Conservation (phyloP, 2,888 invertebrate species). For the Stegophylla sp. region DNA sequence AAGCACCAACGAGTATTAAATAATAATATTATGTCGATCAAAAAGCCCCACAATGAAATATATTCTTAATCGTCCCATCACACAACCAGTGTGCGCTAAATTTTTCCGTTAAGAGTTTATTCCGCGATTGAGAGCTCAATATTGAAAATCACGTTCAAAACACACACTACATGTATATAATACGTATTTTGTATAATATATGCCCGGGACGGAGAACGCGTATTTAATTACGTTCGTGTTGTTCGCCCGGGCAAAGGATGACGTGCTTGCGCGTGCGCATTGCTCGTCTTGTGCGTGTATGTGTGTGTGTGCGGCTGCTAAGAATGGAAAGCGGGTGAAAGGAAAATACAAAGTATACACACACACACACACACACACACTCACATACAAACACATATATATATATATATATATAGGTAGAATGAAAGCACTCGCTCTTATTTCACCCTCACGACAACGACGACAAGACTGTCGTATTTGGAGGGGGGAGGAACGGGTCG, state of each 20-base stretch:
- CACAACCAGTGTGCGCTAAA: too few species aligned
- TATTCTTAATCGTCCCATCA: too few species aligned
- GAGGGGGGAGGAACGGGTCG: too few species aligned
- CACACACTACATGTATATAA: too few species aligned
- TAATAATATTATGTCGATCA: too few species aligned
- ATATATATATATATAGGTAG: neutral
- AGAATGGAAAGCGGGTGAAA: conserved; percentile 26
- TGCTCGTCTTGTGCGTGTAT: neutral
- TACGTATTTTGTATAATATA: too few species aligned
- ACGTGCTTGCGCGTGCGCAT: neutral
- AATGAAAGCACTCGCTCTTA: conserved; percentile 17
- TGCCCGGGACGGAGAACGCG: too few species aligned
- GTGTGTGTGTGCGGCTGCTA: neutral
- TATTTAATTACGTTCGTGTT: neutral
- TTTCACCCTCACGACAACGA: neutral
- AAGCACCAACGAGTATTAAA: too few species aligned
- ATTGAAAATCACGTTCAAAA: too few species aligned
- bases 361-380: neutral
- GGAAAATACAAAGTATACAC: conserved; percentile 32
- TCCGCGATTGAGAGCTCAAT: too few species aligned
- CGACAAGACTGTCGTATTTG: conserved; percentile 3
- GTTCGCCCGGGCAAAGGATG: conserved; percentile 7
- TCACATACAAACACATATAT: neutral
- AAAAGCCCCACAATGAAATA: too few species aligned
- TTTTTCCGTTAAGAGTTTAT: too few species aligned